A percentile compares a stretch with the other conserved stretches of the same genome.
These are phyloP conservation scores for Scrobipalpa costella DNA, from an alignment of 2,888 invertebrate genomes.

Conservation along the genomic window DNA sequence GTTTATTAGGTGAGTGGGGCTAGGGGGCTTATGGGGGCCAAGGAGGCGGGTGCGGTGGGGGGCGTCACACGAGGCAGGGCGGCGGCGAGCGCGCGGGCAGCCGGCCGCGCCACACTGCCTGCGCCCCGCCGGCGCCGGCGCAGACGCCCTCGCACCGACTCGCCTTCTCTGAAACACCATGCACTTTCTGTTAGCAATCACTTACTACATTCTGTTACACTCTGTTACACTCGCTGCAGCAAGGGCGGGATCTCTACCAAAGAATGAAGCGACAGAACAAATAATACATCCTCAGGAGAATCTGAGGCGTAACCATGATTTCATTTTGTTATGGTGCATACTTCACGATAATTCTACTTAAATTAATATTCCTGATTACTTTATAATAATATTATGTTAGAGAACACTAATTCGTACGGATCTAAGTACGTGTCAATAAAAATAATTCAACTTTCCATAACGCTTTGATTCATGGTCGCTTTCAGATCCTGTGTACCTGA, in stretches of 20 bases:
- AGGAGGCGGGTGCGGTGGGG: conserved; percentile 31
- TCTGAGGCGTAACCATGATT: no score
- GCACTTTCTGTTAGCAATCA: conserved; percentile 5
- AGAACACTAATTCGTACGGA: no score
- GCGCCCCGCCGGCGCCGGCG: conserved; percentile 33
- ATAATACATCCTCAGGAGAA: not conserved
- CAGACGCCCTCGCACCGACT: conserved; percentile 51
- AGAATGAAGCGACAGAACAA: not conserved
- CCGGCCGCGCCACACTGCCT: conserved; percentile 64
- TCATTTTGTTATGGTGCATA: no score
- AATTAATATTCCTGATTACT: no score
- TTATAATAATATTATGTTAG: no score
- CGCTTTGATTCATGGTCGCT: no score
- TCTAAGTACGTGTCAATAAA: no score
- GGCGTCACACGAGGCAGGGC: conserved; percentile 61
- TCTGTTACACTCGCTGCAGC: no score
- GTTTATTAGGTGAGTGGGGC: conserved; percentile 47
- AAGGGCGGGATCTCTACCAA: not conserved
- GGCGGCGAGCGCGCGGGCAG: conserved; percentile 68
- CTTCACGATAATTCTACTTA: no score
- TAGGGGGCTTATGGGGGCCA: conserved; percentile 29
- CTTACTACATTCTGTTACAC: no score
- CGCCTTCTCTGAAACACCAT: conserved; percentile 64
- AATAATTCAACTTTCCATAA: no score
- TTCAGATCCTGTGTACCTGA: no score